Conservation (phyloP, 2,113 vertebrate genomes). For the Tor tambroides region DNA sequence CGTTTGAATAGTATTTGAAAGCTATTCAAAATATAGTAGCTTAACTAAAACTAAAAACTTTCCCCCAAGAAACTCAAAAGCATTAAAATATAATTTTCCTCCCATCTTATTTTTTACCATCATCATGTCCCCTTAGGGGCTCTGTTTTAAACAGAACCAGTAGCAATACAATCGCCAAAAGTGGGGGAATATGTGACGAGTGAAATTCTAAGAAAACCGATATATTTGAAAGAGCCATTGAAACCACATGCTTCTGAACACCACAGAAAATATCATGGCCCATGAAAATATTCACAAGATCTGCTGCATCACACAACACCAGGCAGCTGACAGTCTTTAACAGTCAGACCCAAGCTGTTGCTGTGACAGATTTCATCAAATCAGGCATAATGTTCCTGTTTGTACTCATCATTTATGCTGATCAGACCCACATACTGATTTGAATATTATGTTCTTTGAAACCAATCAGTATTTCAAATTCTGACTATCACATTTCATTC, state of each 20-base stretch:
- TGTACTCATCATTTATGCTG: slow-evolving; percentile 16
- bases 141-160: background rate
- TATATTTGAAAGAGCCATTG: background rate
- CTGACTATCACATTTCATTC: background rate
- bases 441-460: background rate
- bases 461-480: slow-evolving; percentile 12
- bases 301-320: slow-evolving; percentile 23
- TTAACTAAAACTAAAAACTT: background rate
- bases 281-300: slow-evolving; percentile 21
- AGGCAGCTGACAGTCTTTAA: background rate
- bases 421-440: background rate
- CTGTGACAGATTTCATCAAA: slow-evolving; percentile 27
- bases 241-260: background rate
- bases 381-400: slow-evolving; percentile 27
- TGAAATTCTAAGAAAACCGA: background rate
- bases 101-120: background rate
- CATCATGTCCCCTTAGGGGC: background rate
- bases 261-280: background rate
- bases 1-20: background rate
- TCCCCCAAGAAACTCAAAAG: no score
- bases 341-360: slow-evolving; percentile 33
- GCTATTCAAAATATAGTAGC: background rate
- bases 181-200: background rate
- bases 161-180: background rate
- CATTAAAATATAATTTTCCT: background rate